Percentiles rank a stretch among this genome's conserved stretches.
These are phyloP conservation scores for Pampus argenteus DNA, from an alignment of 2,797 vertebrate genomes.

Conservation along the genomic window DNA sequence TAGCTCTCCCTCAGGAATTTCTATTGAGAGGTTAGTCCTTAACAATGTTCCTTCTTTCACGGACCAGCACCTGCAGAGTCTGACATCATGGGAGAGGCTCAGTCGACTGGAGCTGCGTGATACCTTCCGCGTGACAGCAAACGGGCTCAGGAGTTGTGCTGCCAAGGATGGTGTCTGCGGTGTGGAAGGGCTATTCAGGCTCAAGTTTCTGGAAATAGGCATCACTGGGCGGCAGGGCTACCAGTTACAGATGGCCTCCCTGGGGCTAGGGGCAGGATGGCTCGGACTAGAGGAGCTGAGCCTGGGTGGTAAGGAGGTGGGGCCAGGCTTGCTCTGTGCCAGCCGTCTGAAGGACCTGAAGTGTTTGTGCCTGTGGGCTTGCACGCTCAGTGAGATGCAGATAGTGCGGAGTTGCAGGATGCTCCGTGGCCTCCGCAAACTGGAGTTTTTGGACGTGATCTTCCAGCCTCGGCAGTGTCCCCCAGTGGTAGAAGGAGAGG, in stretches of 20 bases:
- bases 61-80: slow-evolving; percentile 84
- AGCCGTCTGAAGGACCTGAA: slow-evolving; percentile 83
- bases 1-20: slow-evolving; percentile 50
- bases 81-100: slow-evolving; percentile 81
- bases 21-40: slow-evolving; percentile 81
- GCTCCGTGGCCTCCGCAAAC: slow-evolving; percentile 75
- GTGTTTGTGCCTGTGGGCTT: slow-evolving; percentile 78
- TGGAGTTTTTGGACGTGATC: slow-evolving; percentile 83
- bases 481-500: slow-evolving; percentile 66
- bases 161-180: slow-evolving; percentile 74
- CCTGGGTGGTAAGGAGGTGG: slow-evolving; percentile 85
- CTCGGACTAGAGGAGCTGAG: slow-evolving; percentile 82
- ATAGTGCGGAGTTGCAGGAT: slow-evolving; percentile 82
- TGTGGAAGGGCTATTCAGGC: slow-evolving; percentile 75
- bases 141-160: slow-evolving; percentile 81
- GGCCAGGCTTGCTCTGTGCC: slow-evolving; percentile 82
- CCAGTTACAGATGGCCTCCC: slow-evolving; percentile 84
- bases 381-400: slow-evolving; percentile 81
- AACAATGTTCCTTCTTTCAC: slow-evolving; percentile 86
- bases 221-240: slow-evolving; percentile 79
- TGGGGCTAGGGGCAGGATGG: slow-evolving; percentile 85
- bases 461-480: slow-evolving; percentile 79
- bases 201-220: slow-evolving; percentile 84
- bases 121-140: slow-evolving; percentile 83
- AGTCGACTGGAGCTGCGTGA: slow-evolving; percentile 80